Evolutionary conservation across 2,113 vertebrate species (phyloP), one percentile per base, ranked within the genome.

Genomic region (Fukomys damarensis): DNA sequence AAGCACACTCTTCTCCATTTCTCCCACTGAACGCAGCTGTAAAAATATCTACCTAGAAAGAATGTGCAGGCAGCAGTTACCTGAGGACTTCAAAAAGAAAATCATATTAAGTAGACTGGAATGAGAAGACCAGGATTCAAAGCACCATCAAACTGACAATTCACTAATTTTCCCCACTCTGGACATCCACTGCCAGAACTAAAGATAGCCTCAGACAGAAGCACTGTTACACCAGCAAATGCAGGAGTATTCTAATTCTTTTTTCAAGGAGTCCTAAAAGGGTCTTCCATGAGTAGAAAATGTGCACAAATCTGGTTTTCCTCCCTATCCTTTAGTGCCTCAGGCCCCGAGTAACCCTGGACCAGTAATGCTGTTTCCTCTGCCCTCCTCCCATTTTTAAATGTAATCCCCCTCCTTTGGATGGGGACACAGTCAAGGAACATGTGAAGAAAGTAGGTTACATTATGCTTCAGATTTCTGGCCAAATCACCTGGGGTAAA

Each of bases 91-190:
- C 43, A 43, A n/a, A 68, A 77, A 59, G 38, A 66, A 72, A 83
- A 93, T 26, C 70, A 38, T 2, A 12, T 19, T 5, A 68, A 35
- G 19, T 11, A 14, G 28, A 43, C 58, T 52, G 10, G 61, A 66
- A 87, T 70, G 84, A 66, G 49, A 68, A 74, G 83, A 46, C n/a
- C 30, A 22, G 52, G 79, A 87, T 52, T 90, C 35, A 90, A 91
- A 74, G 19, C 46, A 24, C 32, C n/a, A 86, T 12, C 41, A 76
- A 89, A 63, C 2, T 56, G 35, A 54, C 26, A 65, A 5, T 46
- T 93, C 26, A 84, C 35, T 41, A 30, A 5, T 35, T 41, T n/a
- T 61, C 32, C 52, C 2, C 13, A 8, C 24, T 93, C 86, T n/a
- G 7, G 35, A 72, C 80, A 65, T 83, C 43, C 54, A 52, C 32